Base-by-base conservation (phyloP, 37 sponge, comb jelly and placozoan genomes). In the Chondrilla cf. caribensis region DNA sequence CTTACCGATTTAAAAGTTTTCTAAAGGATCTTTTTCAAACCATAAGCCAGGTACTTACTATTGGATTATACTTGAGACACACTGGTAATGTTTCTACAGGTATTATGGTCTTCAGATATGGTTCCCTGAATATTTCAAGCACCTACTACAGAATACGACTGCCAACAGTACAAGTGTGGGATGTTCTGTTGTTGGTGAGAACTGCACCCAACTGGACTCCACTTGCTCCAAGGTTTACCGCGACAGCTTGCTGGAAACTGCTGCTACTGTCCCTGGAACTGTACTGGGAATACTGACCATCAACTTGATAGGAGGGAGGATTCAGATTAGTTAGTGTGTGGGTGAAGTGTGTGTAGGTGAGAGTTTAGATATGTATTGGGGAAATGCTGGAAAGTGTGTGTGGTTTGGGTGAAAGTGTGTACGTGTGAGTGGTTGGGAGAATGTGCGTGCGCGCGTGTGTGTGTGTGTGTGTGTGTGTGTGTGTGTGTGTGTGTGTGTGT, bases 71-170 rank as follows among this genome's bases (percentile, higher is more conserved):
- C n/a, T n/a, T n/a, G n/a, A n/a, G n/a, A n/a, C n/a, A n/a, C n/a
- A n/a, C n/a, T n/a, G n/a, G n/a, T n/a, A n/a, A n/a, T n/a, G n/a
- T n/a, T n/a, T n/a, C n/a, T 55, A 0, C 81, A 93, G 95, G 25
- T 97, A 96, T 72, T 96, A 97, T 73, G 97, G 97, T 19, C 84
- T 97, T 5, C 58, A 84, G 78, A 58, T 97, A 67, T 97, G 95
- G 97, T 94, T 97, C 58, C 97, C 97, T 0, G 97, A 94, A 65
- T 97, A 94, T 77, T 91, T 97, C 44, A 79, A 90, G 62, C 35
- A 37, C 18, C n/a, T 77, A 0, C n/a, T 77, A 0, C 55, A 82
- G 44, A 19, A 37, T 2, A 0, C n/a, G 1, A 3, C 77, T 37
- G 58, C 77, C 24, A 19, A 64, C 39, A 38, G 39, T 37, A 0